phyloP scores from a whole-genome alignment of 2,888 invertebrate species.

The Glomeris marginata region DNA sequence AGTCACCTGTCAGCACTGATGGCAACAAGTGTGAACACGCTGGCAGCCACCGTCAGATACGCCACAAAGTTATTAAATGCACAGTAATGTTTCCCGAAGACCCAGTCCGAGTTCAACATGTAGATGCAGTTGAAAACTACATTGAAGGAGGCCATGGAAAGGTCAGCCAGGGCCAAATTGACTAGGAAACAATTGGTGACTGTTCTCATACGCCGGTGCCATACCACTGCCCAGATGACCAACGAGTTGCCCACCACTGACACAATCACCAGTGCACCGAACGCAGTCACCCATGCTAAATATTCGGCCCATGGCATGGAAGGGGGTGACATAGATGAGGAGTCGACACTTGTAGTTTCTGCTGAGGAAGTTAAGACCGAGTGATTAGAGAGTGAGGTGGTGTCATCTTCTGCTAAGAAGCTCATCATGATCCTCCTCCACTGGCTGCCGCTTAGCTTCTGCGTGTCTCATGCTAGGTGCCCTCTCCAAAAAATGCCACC shows the following conservation, averaged over 20 bases:
- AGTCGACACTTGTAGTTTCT: too few species aligned
- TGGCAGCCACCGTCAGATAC: slow-evolving; percentile 77
- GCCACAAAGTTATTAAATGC: slow-evolving; percentile 81
- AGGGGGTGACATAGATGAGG: too few species aligned
- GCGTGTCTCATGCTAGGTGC: too few species aligned
- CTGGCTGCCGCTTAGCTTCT: too few species aligned
- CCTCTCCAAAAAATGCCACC: too few species aligned
- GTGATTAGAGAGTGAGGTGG: too few species aligned
- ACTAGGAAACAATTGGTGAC: slow-evolving; percentile 86
- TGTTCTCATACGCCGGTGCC: slow-evolving; percentile 45
- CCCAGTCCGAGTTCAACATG: slow-evolving; percentile 80
- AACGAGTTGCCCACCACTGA: slow-evolving; percentile 76
- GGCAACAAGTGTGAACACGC: slow-evolving; percentile 84
- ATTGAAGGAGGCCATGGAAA: slow-evolving; percentile 73
- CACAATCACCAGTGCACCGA: slow-evolving; percentile 57
- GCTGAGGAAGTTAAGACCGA: too few species aligned
- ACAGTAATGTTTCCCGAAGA: slow-evolving; percentile 75
- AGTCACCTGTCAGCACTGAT: slow-evolving; percentile 81
- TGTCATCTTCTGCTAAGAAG: too few species aligned
- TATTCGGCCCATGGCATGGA: slow-evolving; percentile 44
- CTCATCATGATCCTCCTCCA: too few species aligned
- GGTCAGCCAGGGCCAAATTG: slow-evolving; percentile 72
- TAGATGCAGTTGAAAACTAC: slow-evolving; percentile 82
- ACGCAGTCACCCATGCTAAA: slow-evolving; percentile 58
- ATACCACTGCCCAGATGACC: slow-evolving; percentile 78